These are phyloP conservation scores for Pristionchus pacificus DNA, from an alignment of 1,140 invertebrate genomes.

Conservation along the genomic window DNA sequence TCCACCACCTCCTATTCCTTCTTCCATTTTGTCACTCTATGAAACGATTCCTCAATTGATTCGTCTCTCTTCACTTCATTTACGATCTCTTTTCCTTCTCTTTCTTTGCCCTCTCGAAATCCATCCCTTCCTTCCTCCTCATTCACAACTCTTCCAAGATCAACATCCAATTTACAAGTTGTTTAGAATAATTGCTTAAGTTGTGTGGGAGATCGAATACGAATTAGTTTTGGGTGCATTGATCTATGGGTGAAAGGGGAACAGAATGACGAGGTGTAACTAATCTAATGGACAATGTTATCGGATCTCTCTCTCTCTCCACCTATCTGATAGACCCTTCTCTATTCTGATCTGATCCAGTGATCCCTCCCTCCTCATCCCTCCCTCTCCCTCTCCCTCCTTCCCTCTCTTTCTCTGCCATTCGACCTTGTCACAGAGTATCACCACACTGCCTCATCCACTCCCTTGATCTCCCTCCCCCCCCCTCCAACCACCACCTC, in stretches of 20 bases:
- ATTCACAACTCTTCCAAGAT: neutral
- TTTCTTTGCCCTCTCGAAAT: neutral
- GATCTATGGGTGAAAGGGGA: neutral
- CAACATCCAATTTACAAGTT: neutral
- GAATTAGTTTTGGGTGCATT: neutral
- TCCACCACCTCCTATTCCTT: neutral
- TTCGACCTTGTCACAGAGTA: constrained; percentile 2
- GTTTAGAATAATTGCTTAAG: neutral
- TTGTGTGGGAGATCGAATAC: no score
- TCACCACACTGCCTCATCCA: constrained; percentile 1
- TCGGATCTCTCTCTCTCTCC: neutral
- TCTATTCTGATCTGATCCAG: neutral
- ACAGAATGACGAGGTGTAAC: neutral
- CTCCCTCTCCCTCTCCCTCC: neutral
- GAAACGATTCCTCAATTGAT: neutral
- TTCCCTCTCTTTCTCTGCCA: constrained; percentile 1
- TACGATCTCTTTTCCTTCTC: neutral
- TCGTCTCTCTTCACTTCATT: neutral
- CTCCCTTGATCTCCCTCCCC: neutral
- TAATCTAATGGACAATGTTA: neutral
- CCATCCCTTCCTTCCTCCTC: neutral
- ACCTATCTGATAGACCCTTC: neutral
- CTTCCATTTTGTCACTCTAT: neutral
- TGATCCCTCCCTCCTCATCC: neutral
- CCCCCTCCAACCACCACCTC: neutral